Percentiles rank a stretch among this genome's conserved stretches.
Conservation (phyloP, 2,113 vertebrate genomes). For the Callocephalon fimbriatum region DNA sequence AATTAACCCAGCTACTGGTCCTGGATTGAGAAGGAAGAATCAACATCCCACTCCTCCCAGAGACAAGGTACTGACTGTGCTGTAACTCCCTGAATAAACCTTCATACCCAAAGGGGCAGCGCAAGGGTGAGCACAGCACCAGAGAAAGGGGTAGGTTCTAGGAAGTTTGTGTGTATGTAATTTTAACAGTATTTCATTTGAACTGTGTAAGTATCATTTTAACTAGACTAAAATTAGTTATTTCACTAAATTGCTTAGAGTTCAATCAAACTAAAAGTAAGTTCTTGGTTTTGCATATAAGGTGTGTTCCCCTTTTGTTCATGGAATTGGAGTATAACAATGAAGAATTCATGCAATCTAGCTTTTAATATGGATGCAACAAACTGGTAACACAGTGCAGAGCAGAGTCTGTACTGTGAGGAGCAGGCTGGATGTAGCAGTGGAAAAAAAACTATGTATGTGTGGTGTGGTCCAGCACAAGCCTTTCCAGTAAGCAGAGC, state of each 20-base stretch:
- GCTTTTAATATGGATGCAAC: neutral
- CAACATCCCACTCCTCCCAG: neutral
- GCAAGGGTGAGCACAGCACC: neutral
- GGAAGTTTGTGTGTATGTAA: accelerated
- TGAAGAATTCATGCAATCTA: neutral
- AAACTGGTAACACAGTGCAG: neutral
- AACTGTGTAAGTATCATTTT: neutral
- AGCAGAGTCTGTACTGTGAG: neutral
- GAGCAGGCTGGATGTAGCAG: neutral
- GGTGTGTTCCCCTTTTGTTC: neutral
- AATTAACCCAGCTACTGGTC: accelerated
- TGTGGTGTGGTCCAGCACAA: neutral
- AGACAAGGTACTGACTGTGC: neutral
- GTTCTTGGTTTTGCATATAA: neutral
- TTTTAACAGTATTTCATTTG: neutral
- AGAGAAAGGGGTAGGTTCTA: neutral
- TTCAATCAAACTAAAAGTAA: neutral
- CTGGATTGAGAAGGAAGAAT: neutral
- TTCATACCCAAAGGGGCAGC: neutral
- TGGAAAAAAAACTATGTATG: neutral
- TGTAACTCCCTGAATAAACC: neutral
- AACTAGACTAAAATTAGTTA: neutral
- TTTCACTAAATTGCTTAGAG: neutral
- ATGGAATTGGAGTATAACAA: neutral
- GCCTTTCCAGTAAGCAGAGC: neutral